Evolutionary conservation across 1,140 invertebrate species (phyloP), one percentile per base, ranked within the genome.

Genomic region (Nasonia vitripennis): DNA sequence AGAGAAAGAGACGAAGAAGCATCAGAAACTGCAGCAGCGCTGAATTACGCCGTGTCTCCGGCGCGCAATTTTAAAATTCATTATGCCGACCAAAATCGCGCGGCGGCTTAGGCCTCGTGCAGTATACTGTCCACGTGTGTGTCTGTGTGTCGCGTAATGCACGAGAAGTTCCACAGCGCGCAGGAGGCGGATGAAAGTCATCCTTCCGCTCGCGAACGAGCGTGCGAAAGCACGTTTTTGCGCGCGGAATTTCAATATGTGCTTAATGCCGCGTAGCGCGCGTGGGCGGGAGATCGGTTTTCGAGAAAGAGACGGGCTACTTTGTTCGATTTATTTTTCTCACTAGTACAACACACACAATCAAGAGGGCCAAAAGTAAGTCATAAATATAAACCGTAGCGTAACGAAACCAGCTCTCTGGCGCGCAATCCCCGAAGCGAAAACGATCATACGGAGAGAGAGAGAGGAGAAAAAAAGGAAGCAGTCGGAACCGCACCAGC

Each of bases 281-380:
- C 20, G 55, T 62, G 55, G 55, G 17, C 17, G 55, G 20, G 20
- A 62, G 55, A 62, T 62, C 55, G 55, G 55, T 62, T 55, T 55
- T 55, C 17, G 12, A 5, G 51, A 20, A 55, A 55, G 51, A 17
- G 51, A 55, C 17, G 12, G 51, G 17, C 51, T 55, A 11, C 0
- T 14, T 2, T 2, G 51, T 17, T 14, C 51, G 51, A 20, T 51
- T 51, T 17, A 0, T 17, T 55, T 55, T 55, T 55, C 34, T 3
- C 6, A 37, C 3, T 37, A 37, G 34, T 37, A 37, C 34, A 37
- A 37, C 34, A 37, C 3, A 37, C 34, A 89, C 87, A 88, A 90
- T 90, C 89, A 45, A n/a, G 45, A 9, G 1, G 31, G 71, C 71
- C 34, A 70, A 74, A 48, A 78, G 75, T 78, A 78, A 78, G 75